Conservation (phyloP, 2,797 vertebrate species). For the Tamandua tetradactyla region DNA sequence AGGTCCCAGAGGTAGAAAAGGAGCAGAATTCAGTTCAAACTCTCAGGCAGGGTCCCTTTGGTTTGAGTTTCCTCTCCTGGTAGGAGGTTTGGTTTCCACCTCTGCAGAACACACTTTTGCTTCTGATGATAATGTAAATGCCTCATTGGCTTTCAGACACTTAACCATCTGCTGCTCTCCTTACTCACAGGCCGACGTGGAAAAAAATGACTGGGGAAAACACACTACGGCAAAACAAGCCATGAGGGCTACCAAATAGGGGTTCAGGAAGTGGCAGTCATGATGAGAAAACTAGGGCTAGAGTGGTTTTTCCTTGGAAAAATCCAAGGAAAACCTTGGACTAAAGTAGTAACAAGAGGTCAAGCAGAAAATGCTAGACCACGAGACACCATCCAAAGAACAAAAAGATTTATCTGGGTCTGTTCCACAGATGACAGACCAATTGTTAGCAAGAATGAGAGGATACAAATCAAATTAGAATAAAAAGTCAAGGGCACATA, state of each 20-base stretch:
- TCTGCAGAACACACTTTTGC: constrained; percentile 33
- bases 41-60: constrained; percentile 46
- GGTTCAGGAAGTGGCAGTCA: background rate
- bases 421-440: background rate
- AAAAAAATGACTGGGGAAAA: constrained; percentile 1
- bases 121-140: constrained; percentile 18
- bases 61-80: constrained; percentile 38
- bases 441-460: background rate
- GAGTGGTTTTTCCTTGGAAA: no score
- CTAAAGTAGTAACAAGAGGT: constrained; percentile 8
- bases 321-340: background rate
- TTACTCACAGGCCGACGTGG: background rate
- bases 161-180: background rate
- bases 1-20: constrained; percentile 33
- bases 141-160: constrained; percentile 27
- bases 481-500: constrained; percentile 7
- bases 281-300: no score
- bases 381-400: background rate
- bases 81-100: constrained; percentile 56
- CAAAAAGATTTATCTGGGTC: background rate
- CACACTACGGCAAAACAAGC: background rate
- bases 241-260: background rate
- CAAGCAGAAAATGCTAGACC: background rate
- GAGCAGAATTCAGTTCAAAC: constrained; percentile 47
- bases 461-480: background rate